phyloP scores from a whole-genome alignment of 2,113 vertebrate species.

The Pelecanus crispus region DNA sequence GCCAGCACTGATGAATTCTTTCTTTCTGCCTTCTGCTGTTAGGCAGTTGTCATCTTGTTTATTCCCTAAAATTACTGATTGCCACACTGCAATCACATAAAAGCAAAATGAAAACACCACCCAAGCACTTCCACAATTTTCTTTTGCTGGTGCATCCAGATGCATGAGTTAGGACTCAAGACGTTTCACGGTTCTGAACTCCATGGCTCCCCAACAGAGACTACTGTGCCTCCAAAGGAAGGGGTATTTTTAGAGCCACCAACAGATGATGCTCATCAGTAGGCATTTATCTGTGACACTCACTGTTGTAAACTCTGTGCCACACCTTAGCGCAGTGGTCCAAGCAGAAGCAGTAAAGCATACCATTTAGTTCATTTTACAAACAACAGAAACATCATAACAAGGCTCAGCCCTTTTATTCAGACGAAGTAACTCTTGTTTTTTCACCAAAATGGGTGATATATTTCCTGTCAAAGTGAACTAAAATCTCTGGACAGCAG shows the following conservation, averaged over 20 bases:
- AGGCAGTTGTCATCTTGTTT: constrained; percentile 51
- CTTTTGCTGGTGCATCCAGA: neutral
- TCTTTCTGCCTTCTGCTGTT: constrained; percentile 4
- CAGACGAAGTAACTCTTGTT: neutral
- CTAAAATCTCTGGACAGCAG: neutral
- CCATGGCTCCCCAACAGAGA: neutral
- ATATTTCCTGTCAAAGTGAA: neutral
- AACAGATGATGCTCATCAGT: neutral
- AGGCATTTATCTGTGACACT: neutral
- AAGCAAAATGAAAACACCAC: constrained; percentile 33
- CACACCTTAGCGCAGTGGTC: neutral
- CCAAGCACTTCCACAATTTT: neutral
- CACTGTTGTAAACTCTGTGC: neutral
- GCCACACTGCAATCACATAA: constrained; percentile 14
- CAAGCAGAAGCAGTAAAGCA: neutral
- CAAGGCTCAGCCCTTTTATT: neutral
- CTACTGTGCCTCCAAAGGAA: neutral
- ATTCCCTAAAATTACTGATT: constrained; percentile 57
- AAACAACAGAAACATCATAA: neutral
- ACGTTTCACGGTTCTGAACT: neutral
- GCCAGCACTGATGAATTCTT: constrained; percentile 35
- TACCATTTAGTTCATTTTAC: neutral
- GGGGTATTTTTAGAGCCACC: neutral
- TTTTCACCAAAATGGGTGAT: neutral
- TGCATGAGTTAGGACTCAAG: neutral